Evolutionary conservation across 2,113 vertebrate genomes (phyloP).

Genomic region (Scytalopus superciliaris): DNA sequence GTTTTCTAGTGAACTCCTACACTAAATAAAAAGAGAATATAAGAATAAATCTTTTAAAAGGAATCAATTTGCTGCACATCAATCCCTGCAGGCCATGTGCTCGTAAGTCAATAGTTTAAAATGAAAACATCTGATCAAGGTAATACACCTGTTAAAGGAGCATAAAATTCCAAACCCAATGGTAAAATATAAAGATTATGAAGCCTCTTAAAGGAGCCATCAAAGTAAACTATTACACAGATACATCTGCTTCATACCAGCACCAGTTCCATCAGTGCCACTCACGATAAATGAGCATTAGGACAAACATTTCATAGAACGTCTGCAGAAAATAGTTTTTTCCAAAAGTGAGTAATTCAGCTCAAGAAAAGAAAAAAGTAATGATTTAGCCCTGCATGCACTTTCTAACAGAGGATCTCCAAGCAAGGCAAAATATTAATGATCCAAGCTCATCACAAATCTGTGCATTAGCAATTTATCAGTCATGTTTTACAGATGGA

Average conservation of each 20-base stretch:
- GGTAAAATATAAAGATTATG: conserved; percentile 80
- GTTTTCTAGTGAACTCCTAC: conserved; percentile 16
- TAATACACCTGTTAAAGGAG: conserved; percentile 77
- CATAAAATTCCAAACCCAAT: conserved; percentile 74
- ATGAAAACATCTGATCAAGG: conserved; percentile 78
- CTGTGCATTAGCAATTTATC: background rate
- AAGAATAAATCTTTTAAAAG: conserved; percentile 71
- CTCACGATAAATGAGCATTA: conserved; percentile 73
- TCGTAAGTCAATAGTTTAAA: conserved; percentile 81
- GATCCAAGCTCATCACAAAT: background rate
- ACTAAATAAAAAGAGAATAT: conserved; percentile 69
- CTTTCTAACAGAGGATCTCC: background rate
- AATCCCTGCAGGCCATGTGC: conserved; percentile 75
- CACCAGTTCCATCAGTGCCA: conserved; percentile 67
- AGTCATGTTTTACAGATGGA: background rate
- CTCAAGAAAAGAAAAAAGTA: conserved; percentile 34
- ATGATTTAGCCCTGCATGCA: background rate
- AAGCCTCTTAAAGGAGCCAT: conserved; percentile 78
- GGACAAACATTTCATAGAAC: conserved; percentile 68
- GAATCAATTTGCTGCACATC: conserved; percentile 71
- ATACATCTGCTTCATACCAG: conserved; percentile 73
- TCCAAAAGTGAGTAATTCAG: background rate
- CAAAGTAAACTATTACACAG: conserved; percentile 78
- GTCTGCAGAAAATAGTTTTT: conserved; percentile 44
- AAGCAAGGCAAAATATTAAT: conserved; percentile 4